Percentiles rank a stretch among this genome's conserved stretches.
These are phyloP conservation scores for Pseudomyrmex dendroicus DNA, from an alignment of 1,140 invertebrate genomes.

Conservation along the genomic window DNA sequence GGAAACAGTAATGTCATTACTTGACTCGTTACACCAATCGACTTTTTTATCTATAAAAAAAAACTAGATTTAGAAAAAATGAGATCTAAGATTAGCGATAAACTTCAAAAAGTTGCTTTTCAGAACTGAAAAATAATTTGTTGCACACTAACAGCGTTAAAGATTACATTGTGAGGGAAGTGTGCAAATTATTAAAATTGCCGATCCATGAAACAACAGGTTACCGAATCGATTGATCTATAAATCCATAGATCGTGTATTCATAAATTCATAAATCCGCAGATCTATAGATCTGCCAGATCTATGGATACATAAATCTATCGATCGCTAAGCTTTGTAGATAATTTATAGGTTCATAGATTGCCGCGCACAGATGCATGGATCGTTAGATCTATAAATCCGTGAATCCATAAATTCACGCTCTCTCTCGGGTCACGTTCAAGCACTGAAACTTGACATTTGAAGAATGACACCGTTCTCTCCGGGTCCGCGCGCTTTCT, in stretches of 20 bases:
- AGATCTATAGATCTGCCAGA: slow-evolving; percentile 33
- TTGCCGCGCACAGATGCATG: slow-evolving; percentile 15
- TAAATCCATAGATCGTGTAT: slow-evolving; percentile 1
- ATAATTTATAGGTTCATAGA: slow-evolving; percentile 45
- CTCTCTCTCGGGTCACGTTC: slow-evolving; percentile 33
- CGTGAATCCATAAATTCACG: slow-evolving; percentile 48
- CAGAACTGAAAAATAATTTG: background rate
- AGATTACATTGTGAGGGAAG: background rate
- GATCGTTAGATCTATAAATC: slow-evolving; percentile 51
- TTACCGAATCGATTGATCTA: background rate
- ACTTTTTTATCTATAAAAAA: no score
- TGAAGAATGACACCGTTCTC: slow-evolving; percentile 23
- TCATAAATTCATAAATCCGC: slow-evolving; percentile 38
- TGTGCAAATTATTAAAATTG: slow-evolving; percentile 13
- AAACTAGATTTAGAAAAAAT: background rate
- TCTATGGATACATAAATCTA: slow-evolving; percentile 51
- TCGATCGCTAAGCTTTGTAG: slow-evolving; percentile 29
- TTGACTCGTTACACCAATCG: no score
- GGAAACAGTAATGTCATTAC: no score
- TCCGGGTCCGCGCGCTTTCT: background rate
- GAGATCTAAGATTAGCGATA: background rate
- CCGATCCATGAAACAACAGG: slow-evolving; percentile 30
- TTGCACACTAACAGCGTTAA: no score
- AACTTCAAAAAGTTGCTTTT: background rate
- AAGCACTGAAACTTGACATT: slow-evolving; percentile 34